phyloP scores from a whole-genome alignment of 2,797 vertebrate genomes.

The Melopsittacus undulatus region DNA sequence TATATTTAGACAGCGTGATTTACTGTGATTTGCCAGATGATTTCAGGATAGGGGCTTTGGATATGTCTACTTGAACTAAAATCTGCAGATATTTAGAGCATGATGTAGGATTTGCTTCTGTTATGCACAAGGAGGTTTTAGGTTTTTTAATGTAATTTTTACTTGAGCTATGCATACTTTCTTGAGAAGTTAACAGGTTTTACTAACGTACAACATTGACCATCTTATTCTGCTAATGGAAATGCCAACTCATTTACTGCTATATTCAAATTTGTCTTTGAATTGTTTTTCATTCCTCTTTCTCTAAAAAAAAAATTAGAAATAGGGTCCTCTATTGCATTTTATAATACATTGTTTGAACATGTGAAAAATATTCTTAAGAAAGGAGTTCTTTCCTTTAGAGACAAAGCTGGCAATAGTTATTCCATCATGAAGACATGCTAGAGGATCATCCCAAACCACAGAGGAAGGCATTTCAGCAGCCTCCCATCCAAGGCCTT shows the following conservation, averaged over 20 bases:
- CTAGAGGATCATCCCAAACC: background rate
- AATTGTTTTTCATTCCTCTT: background rate
- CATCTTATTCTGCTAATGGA: background rate
- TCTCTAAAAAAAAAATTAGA: background rate
- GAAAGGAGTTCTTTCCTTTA: background rate
- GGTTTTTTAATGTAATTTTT: background rate
- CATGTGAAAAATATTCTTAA: background rate
- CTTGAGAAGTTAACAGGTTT: background rate
- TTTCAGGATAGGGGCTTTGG: background rate
- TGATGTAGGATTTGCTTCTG: background rate
- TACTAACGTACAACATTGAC: background rate
- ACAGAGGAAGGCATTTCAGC: background rate
- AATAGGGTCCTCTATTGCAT: background rate
- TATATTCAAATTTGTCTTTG: background rate
- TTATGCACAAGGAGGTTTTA: background rate
- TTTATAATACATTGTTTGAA: background rate
- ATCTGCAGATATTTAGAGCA: constrained; percentile 6
- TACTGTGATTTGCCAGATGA: background rate
- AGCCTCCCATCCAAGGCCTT: background rate
- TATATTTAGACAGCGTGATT: background rate
- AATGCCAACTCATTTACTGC: background rate
- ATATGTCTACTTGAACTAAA: background rate
- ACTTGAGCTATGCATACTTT: background rate
- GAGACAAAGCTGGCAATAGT: background rate
- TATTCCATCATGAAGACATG: background rate